A percentile compares a stretch with the other conserved stretches of the same genome.
Conservation (phyloP, 1,140 invertebrate species). For the Propsilocerus akamusi region DNA sequence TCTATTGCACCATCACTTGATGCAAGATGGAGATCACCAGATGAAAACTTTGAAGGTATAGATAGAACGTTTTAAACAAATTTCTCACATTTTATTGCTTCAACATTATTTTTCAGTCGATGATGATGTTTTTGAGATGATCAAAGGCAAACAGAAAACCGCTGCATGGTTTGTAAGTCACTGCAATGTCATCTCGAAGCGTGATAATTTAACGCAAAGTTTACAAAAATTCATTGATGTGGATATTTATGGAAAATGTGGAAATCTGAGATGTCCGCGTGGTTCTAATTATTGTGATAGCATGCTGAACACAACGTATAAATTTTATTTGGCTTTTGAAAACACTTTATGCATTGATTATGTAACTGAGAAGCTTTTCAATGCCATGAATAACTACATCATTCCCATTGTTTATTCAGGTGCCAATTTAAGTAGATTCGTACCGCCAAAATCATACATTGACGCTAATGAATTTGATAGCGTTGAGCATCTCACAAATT, state of each 20-base stretch:
- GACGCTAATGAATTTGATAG: slow-evolving; percentile 27
- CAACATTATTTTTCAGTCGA: neutral
- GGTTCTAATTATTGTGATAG: slow-evolving; percentile 22
- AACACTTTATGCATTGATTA: slow-evolving; percentile 35
- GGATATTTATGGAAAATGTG: slow-evolving; percentile 47
- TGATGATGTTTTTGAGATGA: neutral
- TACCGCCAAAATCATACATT: slow-evolving; percentile 32
- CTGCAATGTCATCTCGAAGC: slow-evolving; percentile 30
- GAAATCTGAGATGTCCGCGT: slow-evolving; percentile 18
- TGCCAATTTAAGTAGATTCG: slow-evolving; percentile 26
- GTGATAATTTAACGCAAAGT: slow-evolving; percentile 30
- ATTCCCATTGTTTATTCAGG: slow-evolving; percentile 37
- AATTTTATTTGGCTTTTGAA: slow-evolving; percentile 43
- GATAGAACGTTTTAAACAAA: neutral
- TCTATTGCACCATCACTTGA: slow-evolving; percentile 12
- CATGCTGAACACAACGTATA: slow-evolving; percentile 29
- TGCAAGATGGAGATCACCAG: slow-evolving; percentile 3
- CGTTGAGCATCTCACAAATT: slow-evolving; percentile 26
- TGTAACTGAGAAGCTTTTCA: slow-evolving; percentile 37
- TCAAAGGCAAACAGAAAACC: slow-evolving; percentile 21
- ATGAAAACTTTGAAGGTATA: neutral
- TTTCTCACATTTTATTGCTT: neutral
- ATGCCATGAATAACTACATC: slow-evolving; percentile 18
- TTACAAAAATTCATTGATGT: slow-evolving; percentile 34
- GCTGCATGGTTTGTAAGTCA: slow-evolving; percentile 42